Base-by-base conservation (phyloP, 2,888 invertebrate species). In the Panorpa germanica region DNA sequence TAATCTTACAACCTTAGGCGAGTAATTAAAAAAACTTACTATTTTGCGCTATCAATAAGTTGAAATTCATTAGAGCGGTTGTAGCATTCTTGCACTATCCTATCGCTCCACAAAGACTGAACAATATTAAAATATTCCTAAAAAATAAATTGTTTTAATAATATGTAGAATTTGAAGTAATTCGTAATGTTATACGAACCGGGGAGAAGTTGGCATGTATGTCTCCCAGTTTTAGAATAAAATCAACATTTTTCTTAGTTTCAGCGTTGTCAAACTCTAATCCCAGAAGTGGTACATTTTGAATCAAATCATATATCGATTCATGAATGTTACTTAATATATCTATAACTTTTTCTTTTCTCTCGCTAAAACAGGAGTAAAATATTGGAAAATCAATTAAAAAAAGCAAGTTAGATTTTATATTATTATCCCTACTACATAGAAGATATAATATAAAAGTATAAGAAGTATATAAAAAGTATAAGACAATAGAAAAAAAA, bases 41-140 rank as follows among this genome's bases (percentile, higher is more conserved):
- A 77, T 63, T 76, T 73, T 6, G 81, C 75, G 45, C 78, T 76
- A 43, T 82, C 82, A 24, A 81, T 68, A 3, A 82, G 55, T 44
- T 80, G 78, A 44, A 73, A 81, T 48, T 80, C 77, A 46, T 75
- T 74, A 1, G 77, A 72, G 41, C 76, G 56, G 39, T 57, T 55
- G 42, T 67, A 78, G 38, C 74, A 69, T 41, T 71, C 62, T 43
- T 70, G 63, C 3, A 82, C 68, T 1, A 75, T 78, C 2, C 54
- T 51, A 47, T 83, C 81, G 4, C 53, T 53, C 81, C 81, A 82
- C 2, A 80, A 47, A 3, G 47, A 49, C 40, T 67, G 54, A 1
- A 75, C 70, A 41, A 70, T 62, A 38, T 74, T 68, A 43, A 66
- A 75, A 47, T 81, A 82, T 43, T 71, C 72, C 77, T 81, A 47